Base-by-base conservation (phyloP, 1,140 invertebrate genomes). In the Centruroides sculpturatus region DNA sequence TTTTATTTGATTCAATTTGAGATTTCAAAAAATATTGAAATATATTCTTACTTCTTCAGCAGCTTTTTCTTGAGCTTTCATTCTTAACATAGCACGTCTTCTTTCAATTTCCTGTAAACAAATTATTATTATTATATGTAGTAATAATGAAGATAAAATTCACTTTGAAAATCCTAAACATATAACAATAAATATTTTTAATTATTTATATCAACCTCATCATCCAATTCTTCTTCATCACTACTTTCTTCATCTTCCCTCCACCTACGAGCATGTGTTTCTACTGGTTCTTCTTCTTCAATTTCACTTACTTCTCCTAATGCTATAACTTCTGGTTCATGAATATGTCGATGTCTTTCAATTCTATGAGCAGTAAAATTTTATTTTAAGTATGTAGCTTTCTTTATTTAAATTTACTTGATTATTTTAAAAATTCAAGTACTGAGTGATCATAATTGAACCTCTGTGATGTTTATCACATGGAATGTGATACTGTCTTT, bases 301-400 rank as follows among this genome's bases (percentile, higher is more conserved):
- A 56, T 59, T 23, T 66, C 61, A 36, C 65, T 63, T 10, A 62
- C 64, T 47, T 81, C 82, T 51, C 78, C 82, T 58, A 80, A 79
- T 68, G 88, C 85, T 0, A 88, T 74, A 54, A 89, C 74, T 72
- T 87, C 84, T 11, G 85, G 82, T 63, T 85, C 83, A 64, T 86
- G 78, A 23, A 86, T 68, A 46, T 69, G 68, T 11, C 69, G 46
- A 60, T 74, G 72, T 52, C 71, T 65, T 64, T 71, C 76, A 73
- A 71, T 71, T 78, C 71, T 75, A 74, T 3, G 7, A 23, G 5
- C 5, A 41, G 5, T 5, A 41, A 41, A 41, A 41, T 41, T 41
- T 41, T 41, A 41, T 41, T 41, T 41, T 41, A 41, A 41, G 8
- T 23, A 23, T 23, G 23, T 23, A 23, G 23, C n/a, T n/a, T 55